A percentile compares a stretch with the other conserved stretches of the same genome.
Conservation (phyloP, 2,797 vertebrate species). For the Phrynocephalus guinanensis region DNA sequence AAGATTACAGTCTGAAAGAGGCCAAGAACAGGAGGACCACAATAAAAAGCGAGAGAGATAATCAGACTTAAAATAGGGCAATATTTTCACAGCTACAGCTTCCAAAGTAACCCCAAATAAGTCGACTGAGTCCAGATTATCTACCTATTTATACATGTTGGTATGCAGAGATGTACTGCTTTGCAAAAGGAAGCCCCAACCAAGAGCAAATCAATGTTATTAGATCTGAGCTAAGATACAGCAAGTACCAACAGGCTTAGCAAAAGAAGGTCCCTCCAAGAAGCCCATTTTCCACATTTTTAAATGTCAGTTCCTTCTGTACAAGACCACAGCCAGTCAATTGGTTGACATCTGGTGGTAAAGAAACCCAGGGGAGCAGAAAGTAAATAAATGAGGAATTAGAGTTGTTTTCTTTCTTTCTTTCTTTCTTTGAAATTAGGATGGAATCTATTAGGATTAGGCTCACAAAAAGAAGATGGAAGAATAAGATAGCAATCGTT, state of each 20-base stretch:
- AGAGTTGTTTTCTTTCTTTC: neutral
- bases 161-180: neutral
- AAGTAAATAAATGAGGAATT: neutral
- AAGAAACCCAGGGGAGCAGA: neutral
- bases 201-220: neutral
- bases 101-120: neutral
- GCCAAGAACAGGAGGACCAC: neutral
- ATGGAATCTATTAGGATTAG: constrained; percentile 17
- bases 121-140: neutral
- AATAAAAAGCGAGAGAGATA: neutral
- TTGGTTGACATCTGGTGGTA: constrained; percentile 1
- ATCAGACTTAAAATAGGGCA: neutral
- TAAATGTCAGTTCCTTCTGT: neutral
- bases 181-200: neutral
- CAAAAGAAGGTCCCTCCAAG: neutral
- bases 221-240: constrained; percentile 4
- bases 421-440: neutral
- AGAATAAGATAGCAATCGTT: neutral
- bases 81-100: neutral
- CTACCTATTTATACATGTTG: neutral
- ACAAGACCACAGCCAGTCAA: neutral
- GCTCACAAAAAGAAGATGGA: constrained; percentile 4
- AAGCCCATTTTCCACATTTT: neutral
- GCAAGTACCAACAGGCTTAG: neutral
- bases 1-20: neutral